These are phyloP conservation scores for Atethmia centrago DNA, from an alignment of 2,888 invertebrate genomes.

Conservation along the genomic window DNA sequence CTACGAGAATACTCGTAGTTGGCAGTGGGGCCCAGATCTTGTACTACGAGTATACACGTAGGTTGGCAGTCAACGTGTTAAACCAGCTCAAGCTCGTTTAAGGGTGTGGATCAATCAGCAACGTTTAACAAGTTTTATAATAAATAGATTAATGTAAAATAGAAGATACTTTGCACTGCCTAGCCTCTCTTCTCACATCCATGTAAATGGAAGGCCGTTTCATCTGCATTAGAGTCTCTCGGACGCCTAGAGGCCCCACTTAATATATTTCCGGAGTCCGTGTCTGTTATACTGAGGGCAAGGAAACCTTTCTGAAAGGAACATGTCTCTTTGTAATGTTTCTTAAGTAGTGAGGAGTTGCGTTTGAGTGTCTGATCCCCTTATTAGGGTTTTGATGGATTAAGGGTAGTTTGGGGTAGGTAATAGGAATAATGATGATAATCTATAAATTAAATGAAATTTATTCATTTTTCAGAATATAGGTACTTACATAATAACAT, in stretches of 20 bases:
- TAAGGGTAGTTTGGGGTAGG: background rate
- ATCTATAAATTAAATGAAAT: too few relatives aligned
- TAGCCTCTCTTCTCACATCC: background rate
- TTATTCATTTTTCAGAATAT: too few relatives aligned
- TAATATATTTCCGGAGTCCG: conserved; percentile 69
- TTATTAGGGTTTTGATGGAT: background rate
- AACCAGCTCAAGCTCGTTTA: too few relatives aligned
- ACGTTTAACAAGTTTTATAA: too few relatives aligned
- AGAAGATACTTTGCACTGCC: conserved; percentile 12
- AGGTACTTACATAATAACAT: too few relatives aligned
- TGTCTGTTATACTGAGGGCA: conserved; percentile 52
- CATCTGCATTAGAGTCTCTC: conserved; percentile 60
- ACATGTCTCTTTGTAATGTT: conserved; percentile 47
- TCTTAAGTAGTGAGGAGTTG: background rate
- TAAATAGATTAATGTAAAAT: background rate
- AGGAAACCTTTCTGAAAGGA: conserved; percentile 58
- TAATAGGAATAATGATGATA: too few relatives aligned
- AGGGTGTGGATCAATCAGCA: too few relatives aligned
- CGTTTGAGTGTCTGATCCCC: background rate
- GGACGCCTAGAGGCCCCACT: conserved; percentile 56
- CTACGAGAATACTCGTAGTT: too few relatives aligned
- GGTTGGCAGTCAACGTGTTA: too few relatives aligned
- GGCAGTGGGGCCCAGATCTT: too few relatives aligned
- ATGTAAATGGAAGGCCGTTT: conserved; percentile 37
- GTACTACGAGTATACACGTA: too few relatives aligned